A percentile compares a stretch with the other conserved stretches of the same genome.
phyloP scores from a whole-genome alignment of 2,888 invertebrate genomes.

The Urechis unicinctus region DNA sequence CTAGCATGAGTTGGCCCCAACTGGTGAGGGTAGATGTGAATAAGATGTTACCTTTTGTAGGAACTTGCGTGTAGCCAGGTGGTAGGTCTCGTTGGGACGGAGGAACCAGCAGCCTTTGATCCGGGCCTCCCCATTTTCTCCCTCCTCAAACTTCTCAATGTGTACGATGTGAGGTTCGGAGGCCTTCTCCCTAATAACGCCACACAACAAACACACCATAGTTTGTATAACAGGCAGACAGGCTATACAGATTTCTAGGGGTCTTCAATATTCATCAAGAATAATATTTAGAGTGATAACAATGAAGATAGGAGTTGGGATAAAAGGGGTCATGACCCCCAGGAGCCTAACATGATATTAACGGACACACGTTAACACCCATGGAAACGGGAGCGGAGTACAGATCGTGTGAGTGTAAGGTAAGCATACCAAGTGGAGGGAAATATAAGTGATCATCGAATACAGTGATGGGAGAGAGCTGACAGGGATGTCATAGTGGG shows the following conservation, averaged over 20 bases:
- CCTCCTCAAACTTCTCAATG: slow-evolving; percentile 84
- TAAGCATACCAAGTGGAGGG: no score
- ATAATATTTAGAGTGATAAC: neutral
- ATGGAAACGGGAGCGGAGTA: no score
- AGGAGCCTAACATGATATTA: no score
- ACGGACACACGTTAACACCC: no score
- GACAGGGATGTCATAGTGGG: no score
- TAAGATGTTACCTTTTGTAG: slow-evolving; percentile 65
- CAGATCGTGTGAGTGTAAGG: no score
- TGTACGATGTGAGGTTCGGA: slow-evolving; percentile 64
- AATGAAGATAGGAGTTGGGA: neutral
- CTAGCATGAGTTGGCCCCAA: no score
- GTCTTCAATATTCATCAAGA: neutral
- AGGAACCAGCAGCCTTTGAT: slow-evolving; percentile 79
- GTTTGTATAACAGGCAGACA: neutral
- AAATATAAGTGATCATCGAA: no score
- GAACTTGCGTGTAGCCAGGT: slow-evolving; percentile 89
- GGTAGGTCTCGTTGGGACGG: slow-evolving; percentile 92
- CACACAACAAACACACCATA: no score
- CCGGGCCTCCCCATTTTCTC: slow-evolving; percentile 74
- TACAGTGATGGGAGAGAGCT: no score
- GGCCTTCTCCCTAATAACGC: slow-evolving; percentile 34
- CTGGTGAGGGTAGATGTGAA: no score
- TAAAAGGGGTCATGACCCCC: no score
- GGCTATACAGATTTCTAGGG: neutral